Evolutionary conservation across 2,797 vertebrate genomes (phyloP).

Genomic region (Vultur gryphus): DNA sequence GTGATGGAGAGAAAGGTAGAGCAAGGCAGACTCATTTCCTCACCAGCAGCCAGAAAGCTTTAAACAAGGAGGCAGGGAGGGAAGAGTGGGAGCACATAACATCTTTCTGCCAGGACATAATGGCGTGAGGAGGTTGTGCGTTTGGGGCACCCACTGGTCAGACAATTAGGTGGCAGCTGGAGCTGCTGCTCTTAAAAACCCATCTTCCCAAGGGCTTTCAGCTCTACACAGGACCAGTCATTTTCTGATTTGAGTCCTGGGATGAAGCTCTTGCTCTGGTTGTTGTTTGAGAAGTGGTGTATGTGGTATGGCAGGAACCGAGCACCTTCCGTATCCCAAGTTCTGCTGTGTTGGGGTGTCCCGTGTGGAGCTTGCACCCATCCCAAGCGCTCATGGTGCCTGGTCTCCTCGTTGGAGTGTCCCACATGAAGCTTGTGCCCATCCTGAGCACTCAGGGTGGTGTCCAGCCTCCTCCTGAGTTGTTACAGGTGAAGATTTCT

Average conservation of each 20-base stretch:
- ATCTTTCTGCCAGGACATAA: not conserved
- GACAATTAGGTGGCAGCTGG: not conserved
- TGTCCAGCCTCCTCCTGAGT: not conserved
- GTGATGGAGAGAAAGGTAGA: not conserved
- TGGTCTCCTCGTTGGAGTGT: not conserved
- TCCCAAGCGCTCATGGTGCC: fast-evolving
- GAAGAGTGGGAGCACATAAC: not conserved
- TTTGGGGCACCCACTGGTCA: not conserved
- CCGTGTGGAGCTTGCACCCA: not conserved
- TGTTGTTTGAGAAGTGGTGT: not conserved
- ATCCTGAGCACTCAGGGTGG: fast-evolving
- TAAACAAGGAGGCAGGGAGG: not conserved
- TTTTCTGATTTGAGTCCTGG: not conserved
- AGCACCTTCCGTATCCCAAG: not conserved
- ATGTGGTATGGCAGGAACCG: fast-evolving
- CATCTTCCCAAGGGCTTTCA: not conserved
- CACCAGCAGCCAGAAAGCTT: not conserved
- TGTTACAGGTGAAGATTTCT: not conserved
- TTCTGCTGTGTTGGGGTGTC: not conserved
- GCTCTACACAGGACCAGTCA: not conserved
- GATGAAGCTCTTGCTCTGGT: not conserved
- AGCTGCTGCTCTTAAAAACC: slow-evolving; percentile 8
- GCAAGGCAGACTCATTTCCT: slow-evolving; percentile 5
- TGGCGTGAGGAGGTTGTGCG: not conserved
- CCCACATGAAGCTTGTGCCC: not conserved